Evolutionary conservation across 2,797 vertebrate species (phyloP).

Genomic region (Poeciliopsis gracilis): DNA sequence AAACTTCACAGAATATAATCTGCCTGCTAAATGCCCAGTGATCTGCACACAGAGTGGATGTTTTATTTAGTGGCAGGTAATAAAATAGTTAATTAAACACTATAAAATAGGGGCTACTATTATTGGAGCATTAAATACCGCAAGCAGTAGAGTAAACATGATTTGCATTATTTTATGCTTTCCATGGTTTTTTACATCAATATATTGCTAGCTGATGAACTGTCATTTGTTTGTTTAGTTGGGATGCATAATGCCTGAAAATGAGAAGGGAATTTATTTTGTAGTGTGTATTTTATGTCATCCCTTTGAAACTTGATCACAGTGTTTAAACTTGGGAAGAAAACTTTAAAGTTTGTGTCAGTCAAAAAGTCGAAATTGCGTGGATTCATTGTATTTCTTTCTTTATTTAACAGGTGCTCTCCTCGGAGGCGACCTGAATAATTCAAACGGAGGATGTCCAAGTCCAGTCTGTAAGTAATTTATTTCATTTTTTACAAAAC

Average conservation of each 20-base stretch:
- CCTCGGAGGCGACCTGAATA: constrained; percentile 93
- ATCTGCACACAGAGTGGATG: background rate
- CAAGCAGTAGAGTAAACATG: background rate
- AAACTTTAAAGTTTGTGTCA: background rate
- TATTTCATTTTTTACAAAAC: constrained; percentile 22
- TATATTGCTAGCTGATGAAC: background rate
- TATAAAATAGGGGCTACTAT: background rate
- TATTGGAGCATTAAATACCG: background rate
- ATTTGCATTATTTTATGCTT: background rate
- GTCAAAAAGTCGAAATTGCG: background rate
- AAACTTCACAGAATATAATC: background rate
- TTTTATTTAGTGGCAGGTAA: background rate
- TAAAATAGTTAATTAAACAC: background rate
- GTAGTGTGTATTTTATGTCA: background rate
- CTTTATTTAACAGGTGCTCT: constrained; percentile 83
- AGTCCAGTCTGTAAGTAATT: constrained; percentile 94
- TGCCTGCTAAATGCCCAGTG: background rate
- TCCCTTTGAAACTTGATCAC: background rate
- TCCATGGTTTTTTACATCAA: background rate
- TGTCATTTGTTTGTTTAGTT: background rate
- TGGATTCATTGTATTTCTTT: background rate
- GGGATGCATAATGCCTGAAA: background rate
- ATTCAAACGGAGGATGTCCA: constrained; percentile 94
- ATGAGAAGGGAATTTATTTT: background rate
- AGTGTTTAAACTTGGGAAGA: background rate